These are phyloP conservation scores for Grapholita molesta DNA, from an alignment of 1,140 invertebrate species.

Conservation along the genomic window DNA sequence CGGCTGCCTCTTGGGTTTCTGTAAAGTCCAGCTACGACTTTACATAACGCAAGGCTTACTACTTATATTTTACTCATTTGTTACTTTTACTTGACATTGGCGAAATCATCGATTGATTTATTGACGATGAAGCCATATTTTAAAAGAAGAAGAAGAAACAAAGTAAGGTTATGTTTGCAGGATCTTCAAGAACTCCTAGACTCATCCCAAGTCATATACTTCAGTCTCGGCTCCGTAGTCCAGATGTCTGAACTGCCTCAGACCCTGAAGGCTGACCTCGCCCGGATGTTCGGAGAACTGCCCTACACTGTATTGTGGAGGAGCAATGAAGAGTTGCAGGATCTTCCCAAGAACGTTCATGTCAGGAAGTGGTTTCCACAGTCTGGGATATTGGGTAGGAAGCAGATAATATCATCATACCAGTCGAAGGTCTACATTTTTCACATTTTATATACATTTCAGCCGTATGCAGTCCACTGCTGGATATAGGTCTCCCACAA, in stretches of 20 bases:
- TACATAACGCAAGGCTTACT: no score
- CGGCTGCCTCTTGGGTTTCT: no score
- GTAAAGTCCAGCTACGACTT: no score
- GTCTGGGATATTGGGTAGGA: slow-evolving; percentile 70
- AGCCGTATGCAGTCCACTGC: no score
- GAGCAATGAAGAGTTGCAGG: slow-evolving; percentile 36
- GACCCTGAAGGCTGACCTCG: neutral
- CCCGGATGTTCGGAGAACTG: neutral
- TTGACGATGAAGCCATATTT: no score
- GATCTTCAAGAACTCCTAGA: slow-evolving; percentile 49
- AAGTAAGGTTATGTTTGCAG: slow-evolving; percentile 25
- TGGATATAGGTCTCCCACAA: no score
- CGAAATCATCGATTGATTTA: no score
- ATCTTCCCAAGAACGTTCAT: slow-evolving; percentile 69
- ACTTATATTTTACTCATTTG: no score
- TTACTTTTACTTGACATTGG: no score
- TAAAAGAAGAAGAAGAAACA: no score
- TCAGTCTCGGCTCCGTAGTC: slow-evolving; percentile 67
- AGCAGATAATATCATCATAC: no score
- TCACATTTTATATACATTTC: no score
- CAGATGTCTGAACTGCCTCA: neutral
- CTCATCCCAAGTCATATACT: slow-evolving; percentile 59
- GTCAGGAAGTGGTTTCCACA: slow-evolving; percentile 80
- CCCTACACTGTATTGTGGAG: neutral
- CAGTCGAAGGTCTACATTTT: neutral